Base-by-base conservation (phyloP, 1,140 invertebrate species). In the Tetramorium alpestre region DNA sequence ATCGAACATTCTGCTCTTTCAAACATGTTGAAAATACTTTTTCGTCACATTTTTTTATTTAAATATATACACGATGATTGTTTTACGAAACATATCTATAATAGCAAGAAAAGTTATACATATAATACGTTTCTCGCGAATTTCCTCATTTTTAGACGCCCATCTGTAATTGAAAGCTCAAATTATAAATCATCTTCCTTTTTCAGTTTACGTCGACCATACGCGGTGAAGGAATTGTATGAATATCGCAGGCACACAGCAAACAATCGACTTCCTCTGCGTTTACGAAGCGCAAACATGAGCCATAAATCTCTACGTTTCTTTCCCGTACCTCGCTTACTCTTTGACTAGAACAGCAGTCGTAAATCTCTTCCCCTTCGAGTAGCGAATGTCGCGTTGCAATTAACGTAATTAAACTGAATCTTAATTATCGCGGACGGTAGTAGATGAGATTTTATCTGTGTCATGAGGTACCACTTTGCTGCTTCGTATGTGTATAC, bases 401-500 rank as follows among this genome's bases (percentile, higher is more conserved):
- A 84, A 84, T 84, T 84, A 84, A 84, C 44, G 80, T 84, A 84
- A 84, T 84, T 84, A 84, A 84, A 75, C 69, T 75, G 69, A 84
- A 75, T 84, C 80, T 84, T 75, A 84, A 84, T 84, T 84, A 75
- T 84, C 80, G 18, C 44, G 41, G 80, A 41, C 69, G 25, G 33
- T 25, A 60, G 54, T 75, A 25, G 25, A 84, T 44, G 69, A 75
- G 80, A 84, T 84, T 84, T 75, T 75, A 84, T 84, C 69, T 84
- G 18, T 73, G 54, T 75, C 28, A 33, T 60, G 54, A 60, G 33
- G n/a, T 49, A 60, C 13, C 54, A 13, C 18, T 60, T 73, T 8
- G 41, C n/a, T 49, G 28, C 25, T 73, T 49, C 16, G n/a, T n/a
- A 47, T 44, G 11, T 44, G 13, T 70, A n/a, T 13, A 62, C n/a